Conservation (phyloP, 2,797 vertebrate species). For the Brotula barbata region DNA sequence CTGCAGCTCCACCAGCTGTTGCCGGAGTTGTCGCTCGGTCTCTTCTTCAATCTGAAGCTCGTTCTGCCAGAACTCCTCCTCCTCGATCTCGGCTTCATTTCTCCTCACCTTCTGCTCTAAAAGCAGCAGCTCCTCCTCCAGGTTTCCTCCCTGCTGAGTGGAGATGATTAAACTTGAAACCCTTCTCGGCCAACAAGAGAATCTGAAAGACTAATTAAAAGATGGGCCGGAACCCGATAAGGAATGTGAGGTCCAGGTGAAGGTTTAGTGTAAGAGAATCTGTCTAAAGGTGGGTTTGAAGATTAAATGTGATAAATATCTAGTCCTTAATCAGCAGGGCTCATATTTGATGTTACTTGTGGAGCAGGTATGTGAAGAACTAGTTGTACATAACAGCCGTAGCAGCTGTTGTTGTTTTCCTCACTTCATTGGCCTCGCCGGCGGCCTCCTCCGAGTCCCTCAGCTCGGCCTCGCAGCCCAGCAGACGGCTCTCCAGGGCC, state of each 20-base stretch:
- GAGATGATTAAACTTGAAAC: background rate
- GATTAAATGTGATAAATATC: background rate
- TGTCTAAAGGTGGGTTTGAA: background rate
- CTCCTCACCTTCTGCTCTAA: constrained; percentile 91
- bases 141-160: constrained; percentile 51
- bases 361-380: background rate
- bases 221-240: background rate
- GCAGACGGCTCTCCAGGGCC: constrained; percentile 86
- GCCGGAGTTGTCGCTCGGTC: constrained; percentile 88
- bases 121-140: constrained; percentile 88
- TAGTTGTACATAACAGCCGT: background rate
- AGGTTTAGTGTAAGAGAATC: background rate
- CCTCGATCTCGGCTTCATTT: constrained; percentile 90
- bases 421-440: constrained; percentile 55
- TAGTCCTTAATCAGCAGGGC: background rate
- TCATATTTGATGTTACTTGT: background rate
- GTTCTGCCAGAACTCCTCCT: constrained; percentile 96
- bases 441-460: constrained; percentile 84
- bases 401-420: constrained; percentile 37
- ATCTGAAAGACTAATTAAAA: background rate
- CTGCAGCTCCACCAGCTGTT: constrained; percentile 87
- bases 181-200: background rate
- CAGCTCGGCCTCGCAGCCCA: constrained; percentile 86
- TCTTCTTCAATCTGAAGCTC: constrained; percentile 94
- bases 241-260: no score